Evolutionary conservation across 2,113 vertebrate species (phyloP).

Genomic region (Clarias gariepinus): DNA sequence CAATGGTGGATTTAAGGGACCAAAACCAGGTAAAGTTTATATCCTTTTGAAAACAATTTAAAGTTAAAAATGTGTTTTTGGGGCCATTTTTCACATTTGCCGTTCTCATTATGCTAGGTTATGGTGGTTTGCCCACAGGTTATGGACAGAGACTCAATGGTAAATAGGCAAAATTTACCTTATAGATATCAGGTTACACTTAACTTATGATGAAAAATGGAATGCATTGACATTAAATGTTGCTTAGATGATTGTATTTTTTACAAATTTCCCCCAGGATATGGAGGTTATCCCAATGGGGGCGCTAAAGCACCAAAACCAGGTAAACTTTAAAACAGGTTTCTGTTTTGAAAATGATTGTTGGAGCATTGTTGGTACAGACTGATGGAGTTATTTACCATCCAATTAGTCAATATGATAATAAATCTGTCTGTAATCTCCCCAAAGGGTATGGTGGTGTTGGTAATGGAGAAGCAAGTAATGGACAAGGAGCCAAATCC

Average conservation of each 20-base stretch:
- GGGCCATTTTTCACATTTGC: neutral
- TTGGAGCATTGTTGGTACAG: no score
- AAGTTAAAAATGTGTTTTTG: neutral
- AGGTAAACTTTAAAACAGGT: no score
- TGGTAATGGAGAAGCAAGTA: no score
- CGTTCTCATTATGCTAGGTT: neutral
- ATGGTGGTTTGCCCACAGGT: conserved; percentile 4
- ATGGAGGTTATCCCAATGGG: no score
- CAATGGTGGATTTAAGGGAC: conserved; percentile 5
- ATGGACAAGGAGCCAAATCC: no score
- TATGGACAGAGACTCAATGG: conserved; percentile 13
- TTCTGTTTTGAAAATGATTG: no score
- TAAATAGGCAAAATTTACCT: neutral
- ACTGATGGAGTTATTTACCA: no score
- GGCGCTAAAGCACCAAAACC: no score
- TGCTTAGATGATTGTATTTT: neutral
- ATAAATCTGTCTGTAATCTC: no score
- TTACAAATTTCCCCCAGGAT: no score
- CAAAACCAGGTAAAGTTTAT: conserved; percentile 28
- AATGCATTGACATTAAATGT: neutral
- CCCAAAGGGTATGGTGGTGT: no score
- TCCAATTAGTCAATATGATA: no score
- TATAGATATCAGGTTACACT: neutral
- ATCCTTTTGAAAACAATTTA: neutral
- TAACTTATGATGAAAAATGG: neutral